Base-by-base conservation (phyloP, 2,113 vertebrate genomes). In the Peromyscus polionotus region DNA sequence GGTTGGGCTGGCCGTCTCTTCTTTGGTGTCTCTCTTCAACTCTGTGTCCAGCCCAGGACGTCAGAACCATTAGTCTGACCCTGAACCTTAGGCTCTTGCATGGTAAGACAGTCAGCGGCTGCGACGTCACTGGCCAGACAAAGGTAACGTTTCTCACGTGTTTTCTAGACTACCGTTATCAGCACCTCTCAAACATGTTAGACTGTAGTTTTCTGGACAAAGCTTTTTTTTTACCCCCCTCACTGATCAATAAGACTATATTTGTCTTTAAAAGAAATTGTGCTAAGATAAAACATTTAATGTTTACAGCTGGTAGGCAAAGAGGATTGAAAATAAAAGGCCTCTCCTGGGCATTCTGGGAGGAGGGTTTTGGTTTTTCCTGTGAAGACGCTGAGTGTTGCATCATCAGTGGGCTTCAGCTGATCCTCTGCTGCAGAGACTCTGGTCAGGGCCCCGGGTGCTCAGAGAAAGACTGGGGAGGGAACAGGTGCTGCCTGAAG, bases 61-160 rank as follows among this genome's bases (percentile, higher is more conserved):
- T 97, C 98, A 97, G 98, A 98, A 97, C 97, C 90, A 22, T 98
- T 98, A 96, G 98, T 98, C 97, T 98, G 97, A 98, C 98, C 96
- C 98, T 98, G 98, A 98, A 97, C 98, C 98, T 98, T 98, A 98
- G 98, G 98, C 97, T 98, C 98, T 98, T 98, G 97, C 98, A 76
- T 98, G 98, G 98, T 97, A 97, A 98, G 97, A 96, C 97, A 97
- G 96, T 96, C 97, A 97, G 98, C 97, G 90, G 97, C 97, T 92
- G 96, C 97, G 67, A 98, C 98, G 91, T 96, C 98, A 98, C 98
- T 97, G 98, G 98, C 98, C 98, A 98, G 98, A 98, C 97, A 93
- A 98, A 98, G 98, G 98, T 98, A 98, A 99, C 98, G 96, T 94
- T 84, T 98, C 98, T 98, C 97, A 98, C 96, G 73, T 98, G 91